Percentiles rank a stretch among this genome's conserved stretches.
These are phyloP conservation scores for Sphinx pinastri DNA, from an alignment of 2,888 invertebrate genomes.

Conservation along the genomic window DNA sequence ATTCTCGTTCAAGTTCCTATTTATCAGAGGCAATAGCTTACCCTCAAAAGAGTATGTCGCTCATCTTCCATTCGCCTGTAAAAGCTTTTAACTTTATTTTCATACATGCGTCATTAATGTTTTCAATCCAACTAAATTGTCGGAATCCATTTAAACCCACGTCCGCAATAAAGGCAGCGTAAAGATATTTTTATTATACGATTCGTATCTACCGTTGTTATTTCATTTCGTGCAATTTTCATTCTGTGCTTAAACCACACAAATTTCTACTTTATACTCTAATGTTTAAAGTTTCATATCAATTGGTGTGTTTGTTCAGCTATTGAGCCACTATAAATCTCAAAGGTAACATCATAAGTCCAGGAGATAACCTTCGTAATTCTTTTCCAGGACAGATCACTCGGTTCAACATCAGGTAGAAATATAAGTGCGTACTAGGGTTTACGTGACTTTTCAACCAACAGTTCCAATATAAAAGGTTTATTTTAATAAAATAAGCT, in stretches of 20 bases:
- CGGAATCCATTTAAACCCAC: conserved; percentile 1
- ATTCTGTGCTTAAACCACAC: not conserved
- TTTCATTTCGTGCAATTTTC: conserved; percentile 11
- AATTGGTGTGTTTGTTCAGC: not conserved
- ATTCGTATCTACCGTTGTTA: conserved; percentile 23
- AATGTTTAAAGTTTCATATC: not conserved
- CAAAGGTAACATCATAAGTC: conserved; percentile 60
- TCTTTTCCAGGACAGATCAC: conserved; percentile 41
- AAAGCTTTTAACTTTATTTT: too few relatives aligned
- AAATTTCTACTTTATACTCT: not conserved
- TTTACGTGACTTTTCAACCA: not conserved
- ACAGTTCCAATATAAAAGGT: too few relatives aligned
- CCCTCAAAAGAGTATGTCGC: too few relatives aligned
- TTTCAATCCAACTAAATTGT: not conserved
- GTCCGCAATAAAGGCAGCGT: conserved; percentile 9
- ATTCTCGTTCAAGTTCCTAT: too few relatives aligned
- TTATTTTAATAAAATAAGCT: too few relatives aligned
- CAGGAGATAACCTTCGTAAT: conserved; percentile 61
- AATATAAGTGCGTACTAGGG: not conserved
- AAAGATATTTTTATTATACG: conserved; percentile 20
- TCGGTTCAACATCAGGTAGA: conserved; percentile 10
- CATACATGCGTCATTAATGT: not conserved
- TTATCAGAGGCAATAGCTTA: too few relatives aligned
- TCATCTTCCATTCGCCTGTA: too few relatives aligned
- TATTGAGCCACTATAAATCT: conserved; percentile 65